Base-by-base conservation (phyloP, 2,113 vertebrate genomes). In the Suncus etruscus region DNA sequence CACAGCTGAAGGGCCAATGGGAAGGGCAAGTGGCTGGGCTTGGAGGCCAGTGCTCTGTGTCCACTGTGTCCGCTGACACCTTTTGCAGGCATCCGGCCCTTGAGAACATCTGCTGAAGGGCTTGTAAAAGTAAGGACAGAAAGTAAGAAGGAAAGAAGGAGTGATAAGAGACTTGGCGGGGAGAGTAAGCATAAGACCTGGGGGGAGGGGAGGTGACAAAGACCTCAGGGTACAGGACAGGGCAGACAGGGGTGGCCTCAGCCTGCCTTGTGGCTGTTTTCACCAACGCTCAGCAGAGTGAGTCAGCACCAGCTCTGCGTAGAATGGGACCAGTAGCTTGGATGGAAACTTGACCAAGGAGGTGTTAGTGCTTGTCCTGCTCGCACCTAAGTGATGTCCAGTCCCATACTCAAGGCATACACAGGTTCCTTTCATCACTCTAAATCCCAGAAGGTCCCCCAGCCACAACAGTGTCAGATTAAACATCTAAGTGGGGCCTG, bases 221-320 rank as follows among this genome's bases (percentile, higher is more conserved):
- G 65, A 25, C 65, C 65, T 66, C 65, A 8, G 65, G 27, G 24
- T 27, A 25, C 24, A n/a, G 18, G 66, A 76, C 31, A 10, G 3
- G 32, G 27, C 45, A 3, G 11, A 24, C 50, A 51, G n/a, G 77
- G 51, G n/a, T 0, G 22, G 54, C 24, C 11, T 4, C 10, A 0
- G 15, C 51, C 39, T 31, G 8, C 80, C 39, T 8, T 61, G 58
- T 61, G 1, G n/a, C 12, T 61, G 47, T 1, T 20, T 11, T 27
- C n/a, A 31, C 10, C 32, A 75, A 93, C 91, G 58, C 16, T 22
- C 11, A 11, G 50, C 27, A 14, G 15, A 12, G 65, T 86, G 58
- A 61, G 58, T 61, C 94, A 77, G 95, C 76, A 73, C 77, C 61
- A 77, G 93, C 39, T 48, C 90, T 73, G 83, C 31, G 80, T 18